Evolutionary conservation across 2,888 invertebrate species (phyloP).

Genomic region (Ecliptopera silaceata): DNA sequence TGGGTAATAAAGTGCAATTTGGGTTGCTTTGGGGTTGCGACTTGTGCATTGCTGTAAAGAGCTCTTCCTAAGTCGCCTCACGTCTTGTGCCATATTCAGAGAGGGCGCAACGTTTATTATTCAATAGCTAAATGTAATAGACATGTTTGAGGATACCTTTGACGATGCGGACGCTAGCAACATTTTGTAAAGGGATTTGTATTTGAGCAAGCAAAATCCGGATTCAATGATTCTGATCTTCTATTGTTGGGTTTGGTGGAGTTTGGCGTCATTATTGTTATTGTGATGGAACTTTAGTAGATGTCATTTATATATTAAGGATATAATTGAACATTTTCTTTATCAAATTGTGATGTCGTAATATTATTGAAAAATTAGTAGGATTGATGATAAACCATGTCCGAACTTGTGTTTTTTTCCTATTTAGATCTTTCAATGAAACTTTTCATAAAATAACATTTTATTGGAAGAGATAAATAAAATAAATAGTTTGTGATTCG

Average conservation of each 20-base stretch:
- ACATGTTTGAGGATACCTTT: constrained; percentile 54
- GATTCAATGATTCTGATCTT: constrained; percentile 17
- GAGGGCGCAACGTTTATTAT: constrained; percentile 67
- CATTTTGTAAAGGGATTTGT: constrained; percentile 38
- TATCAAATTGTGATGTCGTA: constrained; percentile 3
- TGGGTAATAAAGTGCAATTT: constrained; percentile 60
- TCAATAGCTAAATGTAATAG: constrained; percentile 71
- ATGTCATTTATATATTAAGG: background rate
- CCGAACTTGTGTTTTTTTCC: too few species aligned
- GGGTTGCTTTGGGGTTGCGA: constrained; percentile 42
- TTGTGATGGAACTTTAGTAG: constrained; percentile 6
- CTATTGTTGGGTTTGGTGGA: constrained; percentile 12
- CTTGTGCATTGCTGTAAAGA: constrained; percentile 45
- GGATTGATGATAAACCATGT: background rate
- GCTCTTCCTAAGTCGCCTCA: constrained; percentile 55
- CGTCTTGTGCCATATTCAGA: constrained; percentile 59
- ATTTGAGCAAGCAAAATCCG: constrained; percentile 23
- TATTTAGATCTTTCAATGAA: too few species aligned
- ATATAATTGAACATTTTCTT: background rate
- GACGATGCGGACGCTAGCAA: constrained; percentile 33
- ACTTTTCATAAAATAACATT: too few species aligned
- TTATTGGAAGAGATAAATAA: too few species aligned
- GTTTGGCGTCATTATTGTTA: constrained; percentile 14
- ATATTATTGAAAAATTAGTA: constrained; percentile 5
- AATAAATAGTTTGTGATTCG: too few species aligned